phyloP scores from a whole-genome alignment of 2,113 vertebrate species.

The Lates calcarifer region DNA sequence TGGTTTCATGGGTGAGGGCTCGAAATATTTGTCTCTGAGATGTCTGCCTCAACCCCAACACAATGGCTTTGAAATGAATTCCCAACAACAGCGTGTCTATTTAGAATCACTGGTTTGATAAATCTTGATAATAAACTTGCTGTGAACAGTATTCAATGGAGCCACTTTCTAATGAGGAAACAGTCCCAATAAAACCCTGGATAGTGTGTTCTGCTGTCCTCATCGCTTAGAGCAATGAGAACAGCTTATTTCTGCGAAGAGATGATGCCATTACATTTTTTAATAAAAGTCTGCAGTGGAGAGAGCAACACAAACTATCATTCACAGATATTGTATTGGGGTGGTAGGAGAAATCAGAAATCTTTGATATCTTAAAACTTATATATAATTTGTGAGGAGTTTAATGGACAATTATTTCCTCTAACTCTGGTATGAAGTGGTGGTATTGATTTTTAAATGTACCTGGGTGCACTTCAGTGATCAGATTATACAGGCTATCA shows the following conservation, averaged over 20 bases:
- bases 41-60: background rate
- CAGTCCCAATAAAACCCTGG: background rate
- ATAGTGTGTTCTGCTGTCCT: constrained; percentile 12
- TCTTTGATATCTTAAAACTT: too few species aligned
- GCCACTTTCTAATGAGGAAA: background rate
- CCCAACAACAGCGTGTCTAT: background rate
- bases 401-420: too few species aligned
- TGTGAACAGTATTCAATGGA: constrained; percentile 2
- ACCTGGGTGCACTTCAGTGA: too few species aligned
- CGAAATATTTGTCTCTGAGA: constrained; percentile 17
- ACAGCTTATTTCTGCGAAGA: constrained; percentile 25
- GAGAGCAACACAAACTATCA: background rate
- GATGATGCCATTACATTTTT: background rate
- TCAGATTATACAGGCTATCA: too few species aligned
- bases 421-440: too few species aligned
- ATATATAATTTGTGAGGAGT: too few species aligned
- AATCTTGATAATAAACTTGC: constrained; percentile 1
- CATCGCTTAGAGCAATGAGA: background rate
- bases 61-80: background rate
- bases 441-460: too few species aligned
- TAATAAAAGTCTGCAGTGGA: background rate
- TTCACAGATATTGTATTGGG: background rate
- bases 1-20: background rate
- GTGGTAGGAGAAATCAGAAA: too few species aligned
- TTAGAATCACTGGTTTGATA: constrained; percentile 10